Evolutionary conservation across 2,113 vertebrate genomes (phyloP).

Genomic region (Propithecus coquereli): DNA sequence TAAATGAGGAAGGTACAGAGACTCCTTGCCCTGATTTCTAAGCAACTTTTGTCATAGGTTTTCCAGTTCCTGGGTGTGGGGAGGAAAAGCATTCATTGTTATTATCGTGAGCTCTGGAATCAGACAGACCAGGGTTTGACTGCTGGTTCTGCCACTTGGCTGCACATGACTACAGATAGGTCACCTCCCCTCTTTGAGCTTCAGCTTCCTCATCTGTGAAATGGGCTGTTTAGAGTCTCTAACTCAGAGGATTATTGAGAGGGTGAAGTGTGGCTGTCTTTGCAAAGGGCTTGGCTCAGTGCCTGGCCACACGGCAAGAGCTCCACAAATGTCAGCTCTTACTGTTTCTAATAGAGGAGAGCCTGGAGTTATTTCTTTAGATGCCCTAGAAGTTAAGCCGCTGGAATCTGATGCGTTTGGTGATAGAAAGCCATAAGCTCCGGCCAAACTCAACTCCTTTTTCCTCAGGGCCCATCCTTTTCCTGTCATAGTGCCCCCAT

Average conservation of each 20-base stretch:
- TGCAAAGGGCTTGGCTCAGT: neutral
- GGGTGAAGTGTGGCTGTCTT: slow-evolving; percentile 6
- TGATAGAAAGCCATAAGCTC: slow-evolving; percentile 11
- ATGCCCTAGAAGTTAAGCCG: slow-evolving; percentile 21
- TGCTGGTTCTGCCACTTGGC: neutral
- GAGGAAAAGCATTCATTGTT: neutral
- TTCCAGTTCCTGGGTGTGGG: neutral
- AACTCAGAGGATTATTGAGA: neutral
- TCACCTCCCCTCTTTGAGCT: neutral
- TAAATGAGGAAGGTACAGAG: neutral
- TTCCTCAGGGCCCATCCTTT: neutral
- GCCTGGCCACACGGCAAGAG: neutral
- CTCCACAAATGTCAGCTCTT: slow-evolving; percentile 1
- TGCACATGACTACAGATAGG: neutral
- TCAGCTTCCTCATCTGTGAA: neutral
- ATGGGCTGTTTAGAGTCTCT: neutral
- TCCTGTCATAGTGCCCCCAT: neutral
- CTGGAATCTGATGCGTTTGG: slow-evolving; percentile 7
- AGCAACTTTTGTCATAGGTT: neutral
- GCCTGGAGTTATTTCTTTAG: slow-evolving; percentile 11
- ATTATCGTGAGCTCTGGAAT: neutral
- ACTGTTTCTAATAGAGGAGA: slow-evolving; percentile 8
- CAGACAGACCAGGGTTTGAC: neutral
- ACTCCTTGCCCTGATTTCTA: neutral
- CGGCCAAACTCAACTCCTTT: slow-evolving; percentile 10